These are phyloP conservation scores for Drosophila dives DNA, from an alignment of 2,888 invertebrate species.

Conservation along the genomic window DNA sequence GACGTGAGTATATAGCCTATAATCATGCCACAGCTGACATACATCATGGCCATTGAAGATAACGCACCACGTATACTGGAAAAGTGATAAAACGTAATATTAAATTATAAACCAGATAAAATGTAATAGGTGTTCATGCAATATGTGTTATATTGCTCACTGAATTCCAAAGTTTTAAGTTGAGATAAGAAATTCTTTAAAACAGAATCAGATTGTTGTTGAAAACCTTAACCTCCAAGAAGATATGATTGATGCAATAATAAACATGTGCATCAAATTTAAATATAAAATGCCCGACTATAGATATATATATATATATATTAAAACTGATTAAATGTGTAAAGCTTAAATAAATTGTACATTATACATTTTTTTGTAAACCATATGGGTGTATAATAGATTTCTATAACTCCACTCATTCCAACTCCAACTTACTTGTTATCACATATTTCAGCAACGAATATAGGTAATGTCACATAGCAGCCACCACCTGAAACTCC, in stretches of 20 bases:
- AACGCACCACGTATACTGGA: conserved; percentile 74
- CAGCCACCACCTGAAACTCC: conserved; percentile 80
- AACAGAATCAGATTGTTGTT: neutral
- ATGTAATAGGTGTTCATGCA: neutral
- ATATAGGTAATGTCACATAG: conserved; percentile 77
- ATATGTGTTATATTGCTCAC: neutral
- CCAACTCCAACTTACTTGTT: conserved; percentile 65
- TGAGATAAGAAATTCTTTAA: neutral
- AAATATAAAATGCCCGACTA: neutral
- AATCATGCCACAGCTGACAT: conserved; percentile 76
- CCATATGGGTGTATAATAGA: neutral
- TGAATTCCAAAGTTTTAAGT: neutral
- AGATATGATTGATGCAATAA: neutral
- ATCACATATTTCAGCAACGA: conserved; percentile 80
- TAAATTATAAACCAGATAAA: neutral
- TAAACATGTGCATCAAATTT: neutral
- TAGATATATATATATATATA: neutral
- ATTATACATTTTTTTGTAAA: neutral
- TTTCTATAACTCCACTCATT: too few species aligned
- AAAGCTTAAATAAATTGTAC: neutral
- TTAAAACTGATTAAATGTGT: neutral
- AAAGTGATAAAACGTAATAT: neutral
- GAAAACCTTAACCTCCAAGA: neutral
- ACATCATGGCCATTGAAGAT: conserved; percentile 74
- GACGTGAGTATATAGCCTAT: conserved; percentile 69